Conservation (phyloP, 2,888 invertebrate genomes). For the Loripinus fragilis region DNA sequence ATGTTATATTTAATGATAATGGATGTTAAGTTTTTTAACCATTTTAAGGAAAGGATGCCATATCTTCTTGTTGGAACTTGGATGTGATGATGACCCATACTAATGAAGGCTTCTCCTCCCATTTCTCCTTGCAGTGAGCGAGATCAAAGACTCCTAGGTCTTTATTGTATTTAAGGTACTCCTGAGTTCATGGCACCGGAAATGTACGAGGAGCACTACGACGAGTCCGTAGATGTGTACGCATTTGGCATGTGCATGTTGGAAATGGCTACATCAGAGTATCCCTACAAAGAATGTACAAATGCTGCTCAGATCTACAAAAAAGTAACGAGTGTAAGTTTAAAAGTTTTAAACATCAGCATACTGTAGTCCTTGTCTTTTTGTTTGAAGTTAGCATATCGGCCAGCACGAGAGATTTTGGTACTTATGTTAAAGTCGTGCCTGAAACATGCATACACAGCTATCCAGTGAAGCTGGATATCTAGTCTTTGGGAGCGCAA, state of each 20-base stretch:
- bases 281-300: constrained; percentile 99
- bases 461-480: too few relatives aligned
- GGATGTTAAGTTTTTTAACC: too few relatives aligned
- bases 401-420: too few relatives aligned
- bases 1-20: too few relatives aligned
- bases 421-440: too few relatives aligned
- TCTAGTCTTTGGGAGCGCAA: too few relatives aligned
- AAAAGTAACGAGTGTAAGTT: constrained; percentile 96
- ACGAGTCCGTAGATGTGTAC: constrained; percentile 99
- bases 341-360: not conserved
- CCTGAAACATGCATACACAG: too few relatives aligned
- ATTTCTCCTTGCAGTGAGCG: constrained; percentile 59
- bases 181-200: constrained; percentile 99
- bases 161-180: constrained; percentile 87
- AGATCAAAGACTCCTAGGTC: constrained; percentile 62
- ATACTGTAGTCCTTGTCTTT: not conserved
- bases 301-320: constrained; percentile 99
- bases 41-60: constrained; percentile 1
- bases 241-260: constrained; percentile 99
- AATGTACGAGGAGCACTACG: constrained; percentile 99
- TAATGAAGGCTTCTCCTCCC: constrained; percentile 3
- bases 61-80: not conserved
- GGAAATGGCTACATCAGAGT: constrained; percentile 99
- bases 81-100: not conserved
- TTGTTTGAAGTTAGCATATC: not conserved